phyloP scores from a whole-genome alignment of 2,888 invertebrate species.

The Eupithecia subumbrata region DNA sequence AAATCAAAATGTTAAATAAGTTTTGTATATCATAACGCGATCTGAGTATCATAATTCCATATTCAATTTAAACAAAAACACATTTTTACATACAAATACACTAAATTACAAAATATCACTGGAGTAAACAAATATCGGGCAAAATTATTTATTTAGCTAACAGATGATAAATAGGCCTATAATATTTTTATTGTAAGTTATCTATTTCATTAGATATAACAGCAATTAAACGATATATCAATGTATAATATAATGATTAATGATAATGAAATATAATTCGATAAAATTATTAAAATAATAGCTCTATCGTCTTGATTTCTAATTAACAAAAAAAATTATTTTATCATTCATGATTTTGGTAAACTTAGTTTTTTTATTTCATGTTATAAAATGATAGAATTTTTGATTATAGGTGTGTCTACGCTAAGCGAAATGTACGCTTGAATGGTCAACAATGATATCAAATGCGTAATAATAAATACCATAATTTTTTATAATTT shows the following conservation, averaged over 20 bases:
- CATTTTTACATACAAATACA: slow-evolving; percentile 44
- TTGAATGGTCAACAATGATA: not conserved
- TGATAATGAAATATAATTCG: not conserved
- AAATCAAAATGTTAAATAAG: slow-evolving; percentile 48
- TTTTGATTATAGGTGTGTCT: not conserved
- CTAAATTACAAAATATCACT: slow-evolving; percentile 45
- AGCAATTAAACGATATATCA: not conserved
- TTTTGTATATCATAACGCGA: slow-evolving; percentile 50
- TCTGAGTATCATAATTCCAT: slow-evolving; percentile 58
- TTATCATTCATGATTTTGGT: not conserved
- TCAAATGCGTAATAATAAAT: not conserved
- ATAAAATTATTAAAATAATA: not conserved
- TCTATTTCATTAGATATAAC: not conserved
- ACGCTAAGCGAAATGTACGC: not conserved
- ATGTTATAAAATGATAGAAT: not conserved
- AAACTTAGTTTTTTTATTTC: not conserved
- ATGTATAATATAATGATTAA: not conserved
- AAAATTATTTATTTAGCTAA: slow-evolving; percentile 35
- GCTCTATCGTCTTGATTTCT: not conserved
- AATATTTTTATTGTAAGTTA: not conserved
- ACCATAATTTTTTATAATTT: too few relatives aligned
- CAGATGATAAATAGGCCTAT: not conserved
- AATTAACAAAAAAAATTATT: not conserved
- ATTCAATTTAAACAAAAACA: slow-evolving; percentile 43
- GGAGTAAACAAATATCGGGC: slow-evolving; percentile 26